Conservation (phyloP, 2,888 invertebrate species). For the Ligdia adustata region DNA sequence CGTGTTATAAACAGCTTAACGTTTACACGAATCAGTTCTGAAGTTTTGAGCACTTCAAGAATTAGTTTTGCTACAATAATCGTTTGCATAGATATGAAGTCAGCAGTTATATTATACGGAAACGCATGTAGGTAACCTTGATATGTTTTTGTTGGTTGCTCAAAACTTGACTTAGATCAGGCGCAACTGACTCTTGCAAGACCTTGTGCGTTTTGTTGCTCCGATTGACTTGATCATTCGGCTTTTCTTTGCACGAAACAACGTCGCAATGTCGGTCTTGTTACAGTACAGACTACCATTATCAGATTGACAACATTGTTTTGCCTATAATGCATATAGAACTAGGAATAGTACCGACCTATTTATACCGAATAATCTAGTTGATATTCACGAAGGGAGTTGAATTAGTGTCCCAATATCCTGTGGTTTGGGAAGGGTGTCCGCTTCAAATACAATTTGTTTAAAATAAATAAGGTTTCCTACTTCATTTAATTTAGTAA, state of each 20-base stretch:
- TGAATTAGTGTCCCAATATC: background rate
- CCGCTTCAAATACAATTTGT: too few relatives aligned
- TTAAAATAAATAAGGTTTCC: too few relatives aligned
- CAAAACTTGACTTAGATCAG: conserved; percentile 40
- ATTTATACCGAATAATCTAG: too few relatives aligned
- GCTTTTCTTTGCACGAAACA: conserved; percentile 53
- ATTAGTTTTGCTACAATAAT: conserved; percentile 30
- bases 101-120: conserved; percentile 34
- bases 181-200: conserved; percentile 50
- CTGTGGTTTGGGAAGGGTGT: background rate
- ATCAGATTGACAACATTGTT: too few relatives aligned
- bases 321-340: too few relatives aligned
- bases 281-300: conserved; percentile 10
- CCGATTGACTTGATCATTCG: conserved; percentile 46
- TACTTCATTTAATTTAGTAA: background rate
- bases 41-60: conserved; percentile 25
- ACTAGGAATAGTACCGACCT: too few relatives aligned
- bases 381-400: background rate
- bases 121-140: conserved; percentile 47
- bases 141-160: conserved; percentile 42
- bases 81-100: conserved; percentile 30
- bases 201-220: conserved; percentile 59
- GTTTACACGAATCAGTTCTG: conserved; percentile 12
- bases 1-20: conserved; percentile 17
- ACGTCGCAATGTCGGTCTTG: conserved; percentile 34